Evolutionary conservation across 2,888 invertebrate species (phyloP), one percentile per base, ranked within the genome.

Genomic region (Lucinisca nassula): DNA sequence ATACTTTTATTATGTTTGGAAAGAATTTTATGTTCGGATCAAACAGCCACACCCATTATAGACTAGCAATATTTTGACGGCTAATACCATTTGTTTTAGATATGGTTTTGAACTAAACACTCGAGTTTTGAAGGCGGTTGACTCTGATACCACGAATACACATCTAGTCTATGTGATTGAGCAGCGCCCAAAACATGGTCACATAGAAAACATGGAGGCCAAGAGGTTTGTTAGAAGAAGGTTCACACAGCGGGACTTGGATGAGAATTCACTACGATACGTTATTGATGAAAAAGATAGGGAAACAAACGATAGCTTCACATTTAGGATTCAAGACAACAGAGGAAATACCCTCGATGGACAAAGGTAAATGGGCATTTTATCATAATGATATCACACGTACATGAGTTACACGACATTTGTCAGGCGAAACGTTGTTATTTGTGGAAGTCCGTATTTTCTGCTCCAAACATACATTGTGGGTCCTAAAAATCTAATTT

Each of bases 231-330:
- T 96, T 0, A 89, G 94, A 58, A 84, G 94, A 40, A 78, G 93
- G 37, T 96, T 96, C 88, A 95, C 95, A 0, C 96, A 96, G 91
- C 90, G 94, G 79, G 96, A 96, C 87, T 84, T 96, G 27, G 95
- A 96, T 86, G 95, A 95, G 70, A 93, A 94, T 21, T 91, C 92
- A 21, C 83, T 96, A 24, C 90, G 93, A 35, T 96, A 94, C 80
- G 93, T 96, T 32, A 89, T 96, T 35, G 93, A 95, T 79, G 90
- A 92, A 45, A 93, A 92, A 38, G 90, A 91, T 0, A 79, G 89
- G 8, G 92, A 92, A 12, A 94, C 94, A 38, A 93, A 94, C 74
- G 96, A 96, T 84, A 94, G 94, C 84, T 95, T 96, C 85, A 92
- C 92, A 8, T 95, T 96, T 92, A 85, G 94, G 32, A 93, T 96